These are phyloP conservation scores for Lamprologus lemairii DNA, from an alignment of 2,113 vertebrate species.

Conservation along the genomic window DNA sequence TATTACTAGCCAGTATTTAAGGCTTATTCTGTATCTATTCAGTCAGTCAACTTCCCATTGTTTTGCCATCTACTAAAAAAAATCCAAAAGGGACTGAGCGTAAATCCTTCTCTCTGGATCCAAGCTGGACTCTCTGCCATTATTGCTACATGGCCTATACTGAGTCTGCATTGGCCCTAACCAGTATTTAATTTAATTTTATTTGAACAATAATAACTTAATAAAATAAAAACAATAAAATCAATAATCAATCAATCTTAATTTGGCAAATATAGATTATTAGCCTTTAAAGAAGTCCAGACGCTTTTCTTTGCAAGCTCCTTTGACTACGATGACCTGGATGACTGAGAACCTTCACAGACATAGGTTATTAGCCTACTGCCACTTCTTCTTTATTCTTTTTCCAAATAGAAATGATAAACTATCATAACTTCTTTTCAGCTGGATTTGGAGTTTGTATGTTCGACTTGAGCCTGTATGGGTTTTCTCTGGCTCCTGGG, in stretches of 20 bases:
- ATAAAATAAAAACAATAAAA: background rate
- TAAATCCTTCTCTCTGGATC: background rate
- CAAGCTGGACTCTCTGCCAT: background rate
- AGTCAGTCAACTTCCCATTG: background rate
- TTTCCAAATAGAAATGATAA: background rate
- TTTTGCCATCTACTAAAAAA: background rate
- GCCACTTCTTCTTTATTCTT: accelerated
- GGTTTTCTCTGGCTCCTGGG: background rate
- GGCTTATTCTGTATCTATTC: background rate
- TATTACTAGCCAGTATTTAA: background rate
- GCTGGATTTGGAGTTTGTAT: background rate
- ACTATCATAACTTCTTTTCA: background rate
- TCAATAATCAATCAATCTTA: background rate
- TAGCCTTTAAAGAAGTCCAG: background rate
- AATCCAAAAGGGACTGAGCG: background rate
- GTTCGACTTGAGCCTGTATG: background rate
- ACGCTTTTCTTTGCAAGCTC: too few relatives aligned
- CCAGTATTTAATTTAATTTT: background rate
- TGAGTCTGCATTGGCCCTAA: background rate
- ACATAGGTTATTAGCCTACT: background rate
- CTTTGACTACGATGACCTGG: too few relatives aligned
- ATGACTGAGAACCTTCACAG: too few relatives aligned
- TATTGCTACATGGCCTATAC: accelerated
- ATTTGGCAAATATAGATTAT: background rate
- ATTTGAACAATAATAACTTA: background rate